A percentile compares a stretch with the other conserved stretches of the same genome.
These are phyloP conservation scores for Flabesymbios commensalis DNA, from an alignment of 2,888 invertebrate genomes.

Conservation along the genomic window DNA sequence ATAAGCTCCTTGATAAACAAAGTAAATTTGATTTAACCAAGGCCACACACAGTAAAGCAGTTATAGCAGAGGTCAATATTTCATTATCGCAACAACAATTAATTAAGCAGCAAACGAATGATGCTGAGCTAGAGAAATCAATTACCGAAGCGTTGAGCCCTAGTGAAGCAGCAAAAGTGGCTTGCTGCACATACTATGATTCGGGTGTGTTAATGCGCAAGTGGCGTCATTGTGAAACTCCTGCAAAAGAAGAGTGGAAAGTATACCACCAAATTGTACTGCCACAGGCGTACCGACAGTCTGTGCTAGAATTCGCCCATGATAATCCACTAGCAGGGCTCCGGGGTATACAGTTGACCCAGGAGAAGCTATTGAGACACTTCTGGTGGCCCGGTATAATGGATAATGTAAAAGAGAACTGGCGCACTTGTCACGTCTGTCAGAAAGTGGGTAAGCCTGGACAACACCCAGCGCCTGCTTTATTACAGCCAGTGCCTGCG, in stretches of 20 bases:
- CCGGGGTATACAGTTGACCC: not conserved
- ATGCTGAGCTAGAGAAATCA: too few species aligned
- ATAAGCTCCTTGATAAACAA: too few species aligned
- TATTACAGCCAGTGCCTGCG: too few species aligned
- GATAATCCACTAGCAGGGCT: not conserved
- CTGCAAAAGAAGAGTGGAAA: not conserved
- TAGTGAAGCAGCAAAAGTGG: too few species aligned
- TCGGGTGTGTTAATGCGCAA: not conserved
- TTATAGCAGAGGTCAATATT: too few species aligned
- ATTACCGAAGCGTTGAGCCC: too few species aligned
- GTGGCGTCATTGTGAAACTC: not conserved
- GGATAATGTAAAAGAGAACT: not conserved
- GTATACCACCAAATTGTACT: not conserved
- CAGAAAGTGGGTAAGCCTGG: not conserved
- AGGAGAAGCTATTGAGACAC: not conserved
- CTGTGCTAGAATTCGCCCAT: not conserved
- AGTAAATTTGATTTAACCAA: too few species aligned
- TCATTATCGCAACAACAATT: too few species aligned
- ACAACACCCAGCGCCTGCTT: too few species aligned
- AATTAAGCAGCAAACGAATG: too few species aligned
- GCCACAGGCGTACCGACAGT: not conserved
- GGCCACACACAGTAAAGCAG: too few species aligned
- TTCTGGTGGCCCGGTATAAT: not conserved
- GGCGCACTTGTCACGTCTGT: not conserved
- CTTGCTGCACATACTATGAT: too few species aligned